A percentile compares a stretch with the other conserved stretches of the same genome.
Conservation (phyloP, 2,888 invertebrate genomes). For the Drosophila atripex region DNA sequence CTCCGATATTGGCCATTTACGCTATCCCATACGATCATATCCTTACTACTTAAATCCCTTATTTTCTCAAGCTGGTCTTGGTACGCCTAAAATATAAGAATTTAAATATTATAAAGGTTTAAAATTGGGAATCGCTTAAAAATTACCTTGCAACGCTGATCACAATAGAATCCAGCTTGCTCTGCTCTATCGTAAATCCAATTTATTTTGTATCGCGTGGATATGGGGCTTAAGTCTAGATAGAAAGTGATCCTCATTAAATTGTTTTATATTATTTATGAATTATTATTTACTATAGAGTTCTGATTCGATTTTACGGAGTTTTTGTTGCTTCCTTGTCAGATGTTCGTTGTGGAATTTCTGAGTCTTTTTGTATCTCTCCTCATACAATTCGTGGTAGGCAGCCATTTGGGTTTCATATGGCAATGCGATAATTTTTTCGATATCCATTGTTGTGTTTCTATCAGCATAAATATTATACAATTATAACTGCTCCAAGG, state of each 20-base stretch:
- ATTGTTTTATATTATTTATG: neutral
- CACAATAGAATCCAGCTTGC: slow-evolving; percentile 19
- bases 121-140: neutral
- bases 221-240: slow-evolving; percentile 47
- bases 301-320: slow-evolving; percentile 10
- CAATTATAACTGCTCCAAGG: too few species aligned
- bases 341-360: too few species aligned
- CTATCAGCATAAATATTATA: neutral
- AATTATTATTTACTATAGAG: slow-evolving; percentile 7
- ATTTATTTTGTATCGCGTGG: slow-evolving; percentile 49
- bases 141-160: slow-evolving; percentile 15
- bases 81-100: neutral
- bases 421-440: slow-evolving; percentile 11
- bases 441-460: slow-evolving; percentile 22
- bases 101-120: neutral
- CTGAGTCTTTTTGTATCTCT: neutral
- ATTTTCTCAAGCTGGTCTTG: slow-evolving; percentile 18
- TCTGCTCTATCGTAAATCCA: slow-evolving; percentile 34
- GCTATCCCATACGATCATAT: neutral
- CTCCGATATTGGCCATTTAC: neutral
- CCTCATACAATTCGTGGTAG: slow-evolving; percentile 3
- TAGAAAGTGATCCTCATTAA: neutral
- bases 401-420: slow-evolving; percentile 10
- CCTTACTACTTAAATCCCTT: neutral
- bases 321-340: neutral